These are phyloP conservation scores for Caenorhabditis zanzibari DNA, from an alignment of 2,888 invertebrate genomes.

Conservation along the genomic window DNA sequence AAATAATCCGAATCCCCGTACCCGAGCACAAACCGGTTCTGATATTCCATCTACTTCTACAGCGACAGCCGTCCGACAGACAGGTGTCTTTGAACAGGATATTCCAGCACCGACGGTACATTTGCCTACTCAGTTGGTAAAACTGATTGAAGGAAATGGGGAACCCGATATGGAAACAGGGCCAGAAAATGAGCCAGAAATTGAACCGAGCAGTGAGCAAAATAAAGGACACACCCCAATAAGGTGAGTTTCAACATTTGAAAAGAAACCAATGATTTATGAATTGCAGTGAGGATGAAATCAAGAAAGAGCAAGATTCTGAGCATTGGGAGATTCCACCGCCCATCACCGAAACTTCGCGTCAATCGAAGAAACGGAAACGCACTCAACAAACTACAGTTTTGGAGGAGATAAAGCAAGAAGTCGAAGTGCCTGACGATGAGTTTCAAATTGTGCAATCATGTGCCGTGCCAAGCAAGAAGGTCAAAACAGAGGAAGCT, in stretches of 20 bases:
- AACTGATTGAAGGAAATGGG: too few species aligned
- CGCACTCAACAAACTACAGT: slow-evolving; percentile 9
- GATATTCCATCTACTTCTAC: background rate
- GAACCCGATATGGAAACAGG: too few species aligned
- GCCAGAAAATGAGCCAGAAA: too few species aligned
- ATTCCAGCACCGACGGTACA: too few species aligned
- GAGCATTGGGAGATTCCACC: slow-evolving; percentile 17
- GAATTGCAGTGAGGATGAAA: slow-evolving; percentile 8
- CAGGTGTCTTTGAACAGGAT: slow-evolving; percentile 6
- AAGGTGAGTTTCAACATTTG: too few species aligned
- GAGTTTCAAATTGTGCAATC: background rate
- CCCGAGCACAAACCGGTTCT: background rate
- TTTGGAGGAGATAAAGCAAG: slow-evolving; percentile 22
- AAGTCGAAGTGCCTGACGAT: background rate
- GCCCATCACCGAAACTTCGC: slow-evolving; percentile 6
- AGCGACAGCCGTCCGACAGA: background rate
- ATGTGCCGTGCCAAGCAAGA: too few species aligned
- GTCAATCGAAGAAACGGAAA: slow-evolving; percentile 40
- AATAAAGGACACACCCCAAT: background rate
- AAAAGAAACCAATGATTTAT: background rate
- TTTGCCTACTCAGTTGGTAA: too few species aligned
- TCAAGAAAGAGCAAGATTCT: slow-evolving; percentile 6
- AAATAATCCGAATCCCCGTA: slow-evolving; percentile 48
- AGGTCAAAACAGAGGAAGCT: background rate
- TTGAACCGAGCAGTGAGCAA: too few species aligned